Evolutionary conservation across 2,797 vertebrate species (phyloP), one percentile per base, ranked within the genome.

Genomic region (Sciurus vulgaris): DNA sequence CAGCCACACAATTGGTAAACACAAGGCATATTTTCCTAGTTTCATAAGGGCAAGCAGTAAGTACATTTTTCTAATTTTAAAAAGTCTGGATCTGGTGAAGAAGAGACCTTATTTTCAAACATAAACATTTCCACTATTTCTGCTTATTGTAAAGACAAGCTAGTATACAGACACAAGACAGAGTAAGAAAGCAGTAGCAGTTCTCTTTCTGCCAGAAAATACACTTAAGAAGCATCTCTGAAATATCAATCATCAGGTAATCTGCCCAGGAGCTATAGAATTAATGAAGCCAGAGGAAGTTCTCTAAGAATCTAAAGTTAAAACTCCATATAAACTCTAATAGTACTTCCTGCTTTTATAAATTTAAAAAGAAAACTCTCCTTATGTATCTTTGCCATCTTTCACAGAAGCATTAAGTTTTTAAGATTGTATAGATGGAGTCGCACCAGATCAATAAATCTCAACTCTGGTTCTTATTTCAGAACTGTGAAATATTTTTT

Each of bases 21-120:
- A 91, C n/a, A 49, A 73, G 79, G 86, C 93, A 74, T 97, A 96
- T 93, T 97, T 96, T 96, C 84, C 95, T 87, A 82, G 86, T 96
- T 96, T 94, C 94, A 41, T 67, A 96, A 97, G 89, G 78, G 49
- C 26, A 74, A 81, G 91, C 94, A 61, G 38, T 93, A 95, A 97
- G 95, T 89, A 97, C 63, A 96, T 96, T 97, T 97, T 97, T 89
- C 93, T 92, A 85, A 96, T 97, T 97, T 97, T 76, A 89, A 86
- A 95, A 95, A 95, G 67, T 95, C 86, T 76, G 65, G 33, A 92
- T 86, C 76, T 78, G 61, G 56, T 93, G 93, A 89, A 87, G 72
- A 72, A 78, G 93, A 95, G 41, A 65, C 11, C 67, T 70, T 89
- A 87, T 92, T 91, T 96, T 65, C 49, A 81, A 87, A 56, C 86